Conservation (phyloP, 1,140 invertebrate genomes). For the Orchestia grillus region DNA sequence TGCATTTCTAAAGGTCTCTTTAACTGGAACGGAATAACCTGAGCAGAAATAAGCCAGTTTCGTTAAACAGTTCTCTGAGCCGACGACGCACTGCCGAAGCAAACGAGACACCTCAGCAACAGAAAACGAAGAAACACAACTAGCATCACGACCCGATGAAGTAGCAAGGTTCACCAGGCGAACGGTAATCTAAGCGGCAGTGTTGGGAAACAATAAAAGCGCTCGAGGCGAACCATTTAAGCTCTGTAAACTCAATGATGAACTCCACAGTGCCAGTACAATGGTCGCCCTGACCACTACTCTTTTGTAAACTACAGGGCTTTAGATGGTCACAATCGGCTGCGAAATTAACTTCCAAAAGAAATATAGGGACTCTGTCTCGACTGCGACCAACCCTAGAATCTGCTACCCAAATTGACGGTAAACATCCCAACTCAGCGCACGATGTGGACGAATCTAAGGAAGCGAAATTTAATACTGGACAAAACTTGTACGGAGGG, state of each 20-base stretch:
- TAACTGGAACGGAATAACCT: background rate
- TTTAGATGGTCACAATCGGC: constrained; percentile 7
- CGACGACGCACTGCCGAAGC: background rate
- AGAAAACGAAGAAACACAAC: background rate
- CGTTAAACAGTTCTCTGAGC: background rate
- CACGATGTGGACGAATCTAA: background rate
- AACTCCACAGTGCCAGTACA: background rate
- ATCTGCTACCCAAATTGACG: background rate
- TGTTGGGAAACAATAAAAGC: background rate
- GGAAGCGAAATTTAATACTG: background rate
- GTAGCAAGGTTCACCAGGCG: background rate
- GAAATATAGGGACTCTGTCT: background rate
- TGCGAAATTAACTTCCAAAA: background rate
- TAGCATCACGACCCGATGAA: background rate
- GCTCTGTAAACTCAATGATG: constrained; percentile 7
- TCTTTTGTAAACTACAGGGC: constrained; percentile 7
- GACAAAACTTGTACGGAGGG: background rate
- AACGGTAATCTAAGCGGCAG: background rate
- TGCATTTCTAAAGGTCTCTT: background rate
- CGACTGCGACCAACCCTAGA: background rate
- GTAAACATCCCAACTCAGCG: background rate
- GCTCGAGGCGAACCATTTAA: background rate
- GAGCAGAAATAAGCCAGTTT: background rate
- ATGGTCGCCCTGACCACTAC: background rate
- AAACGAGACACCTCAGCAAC: background rate